Conservation (phyloP, 2,113 vertebrate species). For the Nesospiza acunhae region DNA sequence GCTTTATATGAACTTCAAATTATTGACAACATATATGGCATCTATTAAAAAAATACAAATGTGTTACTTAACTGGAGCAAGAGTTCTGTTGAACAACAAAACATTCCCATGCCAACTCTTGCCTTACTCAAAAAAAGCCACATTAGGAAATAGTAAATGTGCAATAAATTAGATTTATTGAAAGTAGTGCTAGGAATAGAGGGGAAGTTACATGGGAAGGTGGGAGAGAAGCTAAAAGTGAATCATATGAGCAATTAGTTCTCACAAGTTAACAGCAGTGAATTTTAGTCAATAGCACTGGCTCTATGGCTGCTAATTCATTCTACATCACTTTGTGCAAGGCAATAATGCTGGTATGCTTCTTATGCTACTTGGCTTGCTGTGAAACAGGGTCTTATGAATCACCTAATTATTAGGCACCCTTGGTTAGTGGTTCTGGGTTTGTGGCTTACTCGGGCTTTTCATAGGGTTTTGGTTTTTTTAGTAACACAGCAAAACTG, state of each 20-base stretch:
- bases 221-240: slow-evolving; percentile 18
- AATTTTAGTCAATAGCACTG: background rate
- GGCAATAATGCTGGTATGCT: background rate
- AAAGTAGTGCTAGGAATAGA: slow-evolving; percentile 19
- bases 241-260: slow-evolving; percentile 58
- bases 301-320: background rate
- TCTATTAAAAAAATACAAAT: background rate
- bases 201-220: slow-evolving; percentile 41
- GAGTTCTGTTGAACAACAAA: slow-evolving; percentile 21
- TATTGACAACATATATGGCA: background rate
- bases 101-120: slow-evolving; percentile 13
- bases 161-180: slow-evolving; percentile 19
- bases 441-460: background rate
- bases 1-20: slow-evolving; percentile 13
- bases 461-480: background rate
- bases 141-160: background rate
- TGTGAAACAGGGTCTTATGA: background rate
- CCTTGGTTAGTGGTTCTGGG: background rate
- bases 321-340: slow-evolving; percentile 1
- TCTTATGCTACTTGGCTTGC: slow-evolving; percentile 42
- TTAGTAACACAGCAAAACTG: slow-evolving; percentile 16
- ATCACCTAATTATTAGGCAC: slow-evolving; percentile 22
- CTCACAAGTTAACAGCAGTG: background rate
- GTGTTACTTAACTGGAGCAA: background rate
- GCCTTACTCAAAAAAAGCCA: slow-evolving; percentile 50